Conservation (phyloP, 2,113 vertebrate genomes). For the Hippocampus barbouri region DNA sequence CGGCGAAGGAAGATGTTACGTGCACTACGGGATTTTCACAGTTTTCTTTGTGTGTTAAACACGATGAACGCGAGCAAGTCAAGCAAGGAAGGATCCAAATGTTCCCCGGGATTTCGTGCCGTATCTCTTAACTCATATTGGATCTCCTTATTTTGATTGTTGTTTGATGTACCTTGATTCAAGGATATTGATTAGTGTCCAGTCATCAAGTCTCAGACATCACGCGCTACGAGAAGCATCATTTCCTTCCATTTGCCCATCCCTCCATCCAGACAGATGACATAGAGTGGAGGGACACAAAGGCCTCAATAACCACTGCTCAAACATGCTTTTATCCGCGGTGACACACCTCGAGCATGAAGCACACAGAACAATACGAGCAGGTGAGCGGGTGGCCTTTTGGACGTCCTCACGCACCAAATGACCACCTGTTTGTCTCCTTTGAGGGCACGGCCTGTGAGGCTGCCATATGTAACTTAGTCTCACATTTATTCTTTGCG, state of each 20-base stretch:
- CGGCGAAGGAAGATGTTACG: constrained; percentile 41
- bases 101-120: not conserved
- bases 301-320: constrained; percentile 42
- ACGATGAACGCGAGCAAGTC: not conserved
- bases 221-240: no score
- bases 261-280: constrained; percentile 5
- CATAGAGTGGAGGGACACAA: constrained; percentile 31
- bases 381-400: constrained; percentile 53
- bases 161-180: not conserved
- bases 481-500: constrained; percentile 64
- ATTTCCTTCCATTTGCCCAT: not conserved
- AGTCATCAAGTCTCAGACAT: not conserved
- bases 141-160: not conserved
- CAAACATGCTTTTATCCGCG: constrained; percentile 58
- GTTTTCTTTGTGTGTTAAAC: constrained; percentile 23
- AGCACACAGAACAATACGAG: constrained; percentile 54
- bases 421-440: constrained; percentile 72
- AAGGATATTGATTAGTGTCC: not conserved
- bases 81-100: not conserved
- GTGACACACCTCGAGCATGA: constrained; percentile 35
- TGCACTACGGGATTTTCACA: constrained; percentile 31
- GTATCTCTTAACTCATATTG: not conserved
- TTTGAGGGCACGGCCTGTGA: constrained; percentile 49
- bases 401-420: constrained; percentile 24
- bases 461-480: constrained; percentile 55